A percentile compares a stretch with the other conserved stretches of the same genome.
phyloP scores from a whole-genome alignment of 2,888 invertebrate species.

The Tetranychus piercei region DNA sequence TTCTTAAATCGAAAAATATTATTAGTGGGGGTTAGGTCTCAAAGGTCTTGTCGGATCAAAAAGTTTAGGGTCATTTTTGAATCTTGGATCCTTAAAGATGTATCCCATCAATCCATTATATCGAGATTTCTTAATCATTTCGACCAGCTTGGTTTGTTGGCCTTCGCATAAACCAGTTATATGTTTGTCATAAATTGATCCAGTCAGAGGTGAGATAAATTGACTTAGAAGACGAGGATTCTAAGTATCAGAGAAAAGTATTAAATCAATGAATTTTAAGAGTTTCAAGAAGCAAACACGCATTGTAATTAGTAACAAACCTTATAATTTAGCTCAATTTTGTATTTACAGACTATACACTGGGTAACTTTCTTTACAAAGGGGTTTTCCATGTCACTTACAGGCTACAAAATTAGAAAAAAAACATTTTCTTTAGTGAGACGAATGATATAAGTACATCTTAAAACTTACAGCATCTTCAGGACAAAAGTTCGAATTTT shows the following conservation, averaged over 20 bases:
- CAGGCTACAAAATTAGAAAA: neutral
- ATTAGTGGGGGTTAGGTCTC: constrained; percentile 45
- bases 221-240: constrained; percentile 77
- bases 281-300: neutral
- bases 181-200: constrained; percentile 70
- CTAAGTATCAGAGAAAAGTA: constrained; percentile 28
- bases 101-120: constrained; percentile 54
- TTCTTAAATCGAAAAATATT: too few relatives aligned
- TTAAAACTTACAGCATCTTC: too few relatives aligned
- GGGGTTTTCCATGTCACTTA: constrained; percentile 41
- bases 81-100: constrained; percentile 58
- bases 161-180: constrained; percentile 75
- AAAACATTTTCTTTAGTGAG: too few relatives aligned
- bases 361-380: constrained; percentile 49
- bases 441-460: too few relatives aligned
- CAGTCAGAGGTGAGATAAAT: constrained; percentile 87
- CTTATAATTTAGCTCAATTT: constrained; percentile 68
- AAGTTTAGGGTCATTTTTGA: constrained; percentile 65
- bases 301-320: constrained; percentile 24
- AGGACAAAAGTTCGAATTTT: too few relatives aligned
- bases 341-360: constrained; percentile 64
- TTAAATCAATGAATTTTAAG: neutral
- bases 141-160: constrained; percentile 55
- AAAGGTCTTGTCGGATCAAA: constrained; percentile 72
- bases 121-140: constrained; percentile 55